A percentile compares a stretch with the other conserved stretches of the same genome.
Evolutionary conservation across 2,797 vertebrate genomes (phyloP).

Genomic region (Megalops cyprinoides): DNA sequence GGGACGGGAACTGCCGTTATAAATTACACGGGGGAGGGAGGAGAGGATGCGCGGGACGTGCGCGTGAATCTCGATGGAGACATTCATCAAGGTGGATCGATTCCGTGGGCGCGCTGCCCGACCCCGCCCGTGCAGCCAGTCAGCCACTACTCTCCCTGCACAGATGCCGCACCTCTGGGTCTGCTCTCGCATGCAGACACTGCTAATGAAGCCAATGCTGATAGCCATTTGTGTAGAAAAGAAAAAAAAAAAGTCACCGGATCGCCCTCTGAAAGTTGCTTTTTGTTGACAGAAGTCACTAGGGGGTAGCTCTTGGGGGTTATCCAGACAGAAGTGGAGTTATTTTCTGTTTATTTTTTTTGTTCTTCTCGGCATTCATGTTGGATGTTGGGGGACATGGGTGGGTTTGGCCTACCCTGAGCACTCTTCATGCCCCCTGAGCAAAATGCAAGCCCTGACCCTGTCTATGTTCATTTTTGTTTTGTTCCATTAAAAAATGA

Average conservation of each 20-base stretch:
- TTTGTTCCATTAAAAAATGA: too few species aligned
- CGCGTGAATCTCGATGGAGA: conserved; percentile 64
- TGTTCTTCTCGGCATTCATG: too few species aligned
- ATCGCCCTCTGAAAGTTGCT: not conserved
- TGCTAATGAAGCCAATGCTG: conserved; percentile 23
- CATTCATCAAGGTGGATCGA: conserved; percentile 53
- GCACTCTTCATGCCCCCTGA: too few species aligned
- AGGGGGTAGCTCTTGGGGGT: too few species aligned
- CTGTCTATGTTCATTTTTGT: too few species aligned
- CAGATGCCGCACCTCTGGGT: conserved; percentile 39
- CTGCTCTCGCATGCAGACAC: conserved; percentile 38
- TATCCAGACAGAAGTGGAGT: too few species aligned
- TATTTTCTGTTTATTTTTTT: too few species aligned
- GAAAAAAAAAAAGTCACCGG: not conserved
- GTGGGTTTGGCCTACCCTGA: too few species aligned
- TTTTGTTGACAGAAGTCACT: not conserved
- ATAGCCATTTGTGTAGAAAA: conserved; percentile 35
- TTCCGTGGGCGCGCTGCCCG: conserved; percentile 32
- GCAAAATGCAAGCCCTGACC: too few species aligned
- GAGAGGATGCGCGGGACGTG: conserved; percentile 52
- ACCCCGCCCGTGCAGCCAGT: too few species aligned
- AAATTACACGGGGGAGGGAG: conserved; percentile 57
- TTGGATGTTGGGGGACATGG: too few species aligned
- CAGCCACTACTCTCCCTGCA: not conserved
- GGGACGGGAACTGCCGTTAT: conserved; percentile 57